phyloP scores from a whole-genome alignment of 2,113 vertebrate species.

The Datnioides undecimradiatus region DNA sequence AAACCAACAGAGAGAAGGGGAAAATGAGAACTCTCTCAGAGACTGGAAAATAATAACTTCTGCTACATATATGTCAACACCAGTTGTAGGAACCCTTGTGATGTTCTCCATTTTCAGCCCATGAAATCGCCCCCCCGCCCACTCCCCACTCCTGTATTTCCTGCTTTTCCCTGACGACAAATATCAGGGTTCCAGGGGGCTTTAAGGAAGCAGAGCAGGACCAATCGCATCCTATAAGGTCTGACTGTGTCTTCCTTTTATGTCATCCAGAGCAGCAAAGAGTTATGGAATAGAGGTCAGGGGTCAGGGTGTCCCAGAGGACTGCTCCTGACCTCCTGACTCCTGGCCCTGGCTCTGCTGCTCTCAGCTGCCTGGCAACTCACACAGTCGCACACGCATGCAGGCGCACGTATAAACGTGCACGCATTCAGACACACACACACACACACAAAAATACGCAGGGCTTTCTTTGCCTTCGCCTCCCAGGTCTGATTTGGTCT shows the following conservation, averaged over 20 bases:
- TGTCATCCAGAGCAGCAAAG: conserved; percentile 58
- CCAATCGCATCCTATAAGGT: conserved; percentile 73
- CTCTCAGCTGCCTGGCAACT: conserved; percentile 41
- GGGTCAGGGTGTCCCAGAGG: conserved; percentile 66
- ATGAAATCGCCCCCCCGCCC: conserved; percentile 41
- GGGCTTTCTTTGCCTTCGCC: not conserved
- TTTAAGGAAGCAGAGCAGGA: conserved; percentile 55
- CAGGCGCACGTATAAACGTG: not conserved
- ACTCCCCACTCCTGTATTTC: conserved; percentile 54
- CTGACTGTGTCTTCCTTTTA: conserved; percentile 61
- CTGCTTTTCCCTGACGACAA: conserved; percentile 69
- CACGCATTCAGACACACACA: not conserved
- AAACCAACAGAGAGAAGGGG: conserved; percentile 65
- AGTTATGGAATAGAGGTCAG: conserved; percentile 71
- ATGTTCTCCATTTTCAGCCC: conserved; percentile 68
- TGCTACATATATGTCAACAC: conserved; percentile 79
- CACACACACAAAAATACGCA: too few relatives aligned
- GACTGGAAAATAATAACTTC: conserved; percentile 73
- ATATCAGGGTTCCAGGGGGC: conserved; percentile 69
- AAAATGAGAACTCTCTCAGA: conserved; percentile 73
- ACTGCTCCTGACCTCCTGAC: conserved; percentile 51
- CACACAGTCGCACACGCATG: conserved; percentile 4
- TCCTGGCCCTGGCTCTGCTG: conserved; percentile 13
- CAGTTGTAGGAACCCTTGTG: conserved; percentile 56
- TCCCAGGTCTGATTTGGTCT: not conserved